A percentile compares a stretch with the other conserved stretches of the same genome.
Evolutionary conservation across 1,140 invertebrate species (phyloP).

Genomic region (Oedothorax gibbosus): DNA sequence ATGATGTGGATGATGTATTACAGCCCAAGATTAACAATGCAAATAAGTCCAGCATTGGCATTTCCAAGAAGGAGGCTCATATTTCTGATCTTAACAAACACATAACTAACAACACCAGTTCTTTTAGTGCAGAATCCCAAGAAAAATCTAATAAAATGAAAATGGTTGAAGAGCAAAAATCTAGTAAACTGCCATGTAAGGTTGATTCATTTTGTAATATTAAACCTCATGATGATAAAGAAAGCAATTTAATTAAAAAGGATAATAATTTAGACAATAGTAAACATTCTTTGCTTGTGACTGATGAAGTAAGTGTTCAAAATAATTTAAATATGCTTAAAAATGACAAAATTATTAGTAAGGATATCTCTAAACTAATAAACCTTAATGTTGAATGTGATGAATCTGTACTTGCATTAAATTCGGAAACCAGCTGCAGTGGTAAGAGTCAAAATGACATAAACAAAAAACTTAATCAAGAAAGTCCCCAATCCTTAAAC

Average conservation of each 20-base stretch:
- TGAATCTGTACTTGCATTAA: neutral
- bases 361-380: constrained; percentile 53
- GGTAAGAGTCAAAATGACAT: neutral
- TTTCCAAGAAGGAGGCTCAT: too few relatives aligned
- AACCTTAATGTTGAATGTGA: constrained; percentile 48
- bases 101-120: too few relatives aligned
- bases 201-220: neutral
- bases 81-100: too few relatives aligned
- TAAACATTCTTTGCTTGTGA: neutral
- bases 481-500: constrained; percentile 10
- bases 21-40: neutral
- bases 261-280: constrained; percentile 7
- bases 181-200: neutral
- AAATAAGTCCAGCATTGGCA: neutral
- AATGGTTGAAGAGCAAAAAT: neutral
- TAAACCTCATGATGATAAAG: constrained; percentile 1
- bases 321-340: constrained; percentile 44
- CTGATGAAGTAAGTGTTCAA: constrained; percentile 38
- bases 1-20: neutral
- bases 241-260: neutral
- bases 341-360: constrained; percentile 30
- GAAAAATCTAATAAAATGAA: neutral
- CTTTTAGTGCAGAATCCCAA: too few relatives aligned
- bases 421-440: constrained; percentile 41
- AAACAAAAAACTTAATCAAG: neutral